phyloP scores from a whole-genome alignment of 2,888 invertebrate species.

The Tipula vernalis region DNA sequence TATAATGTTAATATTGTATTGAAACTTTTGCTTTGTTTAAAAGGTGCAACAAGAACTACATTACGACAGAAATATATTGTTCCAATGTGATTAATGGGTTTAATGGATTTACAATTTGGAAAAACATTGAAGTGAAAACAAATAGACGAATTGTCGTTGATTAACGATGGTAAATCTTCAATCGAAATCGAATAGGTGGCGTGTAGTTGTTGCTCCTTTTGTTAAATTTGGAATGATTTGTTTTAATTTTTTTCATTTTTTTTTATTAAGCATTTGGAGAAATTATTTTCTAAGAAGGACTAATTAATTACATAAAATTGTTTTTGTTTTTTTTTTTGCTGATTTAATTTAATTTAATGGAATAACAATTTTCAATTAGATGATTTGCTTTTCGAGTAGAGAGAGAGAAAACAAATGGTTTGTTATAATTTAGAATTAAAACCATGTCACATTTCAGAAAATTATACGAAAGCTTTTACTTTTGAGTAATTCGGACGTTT shows the following conservation, averaged over 20 bases:
- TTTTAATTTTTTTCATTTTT: neutral
- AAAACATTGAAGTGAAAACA: neutral
- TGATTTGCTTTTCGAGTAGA: neutral
- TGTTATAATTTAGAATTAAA: neutral
- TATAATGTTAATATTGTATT: neutral
- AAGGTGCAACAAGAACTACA: neutral
- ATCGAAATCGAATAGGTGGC: neutral
- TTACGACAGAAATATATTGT: neutral
- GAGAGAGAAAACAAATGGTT: neutral
- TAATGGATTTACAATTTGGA: neutral
- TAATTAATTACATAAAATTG: neutral
- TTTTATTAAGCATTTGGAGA: neutral
- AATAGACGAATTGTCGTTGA: neutral
- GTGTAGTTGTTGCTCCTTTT: neutral
- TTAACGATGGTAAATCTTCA: neutral
- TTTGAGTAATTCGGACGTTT: too few species aligned
- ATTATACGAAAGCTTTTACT: too few species aligned
- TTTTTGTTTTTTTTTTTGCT: neutral
- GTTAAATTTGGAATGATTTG: neutral
- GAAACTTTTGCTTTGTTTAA: neutral
- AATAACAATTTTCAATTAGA: neutral
- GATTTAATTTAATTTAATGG: neutral
- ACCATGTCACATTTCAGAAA: neutral
- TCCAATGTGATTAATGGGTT: neutral
- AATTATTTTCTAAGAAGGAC: neutral